Conservation (phyloP, 2,113 vertebrate genomes). For the Calyptommatus sinebrachiatus region DNA sequence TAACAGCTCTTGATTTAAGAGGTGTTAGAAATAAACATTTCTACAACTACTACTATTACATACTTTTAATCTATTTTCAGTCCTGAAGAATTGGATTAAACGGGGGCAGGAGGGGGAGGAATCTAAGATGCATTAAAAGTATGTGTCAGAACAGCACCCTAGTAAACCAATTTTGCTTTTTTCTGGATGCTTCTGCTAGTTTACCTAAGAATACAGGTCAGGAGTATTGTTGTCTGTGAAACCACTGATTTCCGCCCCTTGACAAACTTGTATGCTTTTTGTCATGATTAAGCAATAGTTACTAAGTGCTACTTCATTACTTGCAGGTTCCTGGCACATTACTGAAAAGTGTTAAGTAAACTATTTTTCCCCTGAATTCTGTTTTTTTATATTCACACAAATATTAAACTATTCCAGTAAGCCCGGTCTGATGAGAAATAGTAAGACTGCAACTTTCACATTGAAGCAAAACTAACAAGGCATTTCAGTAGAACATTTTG, state of each 20-base stretch:
- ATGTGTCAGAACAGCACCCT: neutral
- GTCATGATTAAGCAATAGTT: conserved; percentile 39
- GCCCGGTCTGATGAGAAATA: neutral
- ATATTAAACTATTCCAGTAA: conserved; percentile 29
- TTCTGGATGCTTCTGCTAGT: conserved; percentile 33
- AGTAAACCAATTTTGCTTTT: conserved; percentile 24
- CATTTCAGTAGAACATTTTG: neutral
- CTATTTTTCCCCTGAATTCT: conserved; percentile 37
- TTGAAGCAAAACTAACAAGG: conserved; percentile 29
- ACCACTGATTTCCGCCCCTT: conserved; percentile 56
- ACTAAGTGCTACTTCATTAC: conserved; percentile 39
- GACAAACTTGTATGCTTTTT: conserved; percentile 21
- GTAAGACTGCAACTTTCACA: conserved; percentile 14
- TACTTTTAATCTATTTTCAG: no score
- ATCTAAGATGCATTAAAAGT: no score
- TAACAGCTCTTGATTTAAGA: no score
- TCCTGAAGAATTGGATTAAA: no score
- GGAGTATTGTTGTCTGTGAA: conserved; percentile 31
- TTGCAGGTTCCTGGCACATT: conserved; percentile 32
- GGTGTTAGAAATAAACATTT: no score
- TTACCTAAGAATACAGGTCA: accelerated
- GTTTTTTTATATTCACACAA: conserved; percentile 42
- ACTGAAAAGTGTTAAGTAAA: conserved; percentile 40
- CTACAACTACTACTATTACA: no score
- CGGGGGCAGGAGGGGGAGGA: no score